A percentile compares a stretch with the other conserved stretches of the same genome.
These are phyloP conservation scores for Drosophila incognita DNA, from an alignment of 2,888 invertebrate genomes.

Conservation along the genomic window DNA sequence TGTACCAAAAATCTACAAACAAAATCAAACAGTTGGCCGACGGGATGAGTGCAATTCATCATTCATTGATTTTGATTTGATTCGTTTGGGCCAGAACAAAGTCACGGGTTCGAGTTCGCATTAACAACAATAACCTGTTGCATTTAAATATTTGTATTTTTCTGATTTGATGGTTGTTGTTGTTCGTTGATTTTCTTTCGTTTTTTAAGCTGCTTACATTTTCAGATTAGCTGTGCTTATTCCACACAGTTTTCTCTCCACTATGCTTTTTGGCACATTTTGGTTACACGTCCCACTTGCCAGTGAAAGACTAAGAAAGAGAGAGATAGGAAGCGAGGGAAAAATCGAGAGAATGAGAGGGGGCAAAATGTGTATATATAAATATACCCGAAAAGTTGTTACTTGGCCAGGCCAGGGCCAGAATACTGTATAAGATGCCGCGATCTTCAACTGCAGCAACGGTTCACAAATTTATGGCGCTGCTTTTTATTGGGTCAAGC, in stretches of 20 bases:
- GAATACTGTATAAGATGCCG: slow-evolving; percentile 47
- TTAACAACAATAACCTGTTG: slow-evolving; percentile 57
- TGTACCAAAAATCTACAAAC: slow-evolving; percentile 40
- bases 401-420: slow-evolving; percentile 46
- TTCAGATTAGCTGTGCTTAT: slow-evolving; percentile 70
- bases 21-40: slow-evolving; percentile 36
- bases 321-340: neutral
- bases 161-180: neutral
- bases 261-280: slow-evolving; percentile 72
- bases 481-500: slow-evolving; percentile 73
- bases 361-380: slow-evolving; percentile 27
- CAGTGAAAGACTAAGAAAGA: slow-evolving; percentile 27
- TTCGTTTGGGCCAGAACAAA: slow-evolving; percentile 19
- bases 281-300: slow-evolving; percentile 73
- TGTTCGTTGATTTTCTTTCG: slow-evolving; percentile 6
- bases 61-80: slow-evolving; percentile 32
- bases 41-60: slow-evolving; percentile 56
- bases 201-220: slow-evolving; percentile 64
- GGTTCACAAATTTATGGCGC: slow-evolving; percentile 66
- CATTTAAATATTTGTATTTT: slow-evolving; percentile 27
- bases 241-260: slow-evolving; percentile 41
- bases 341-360: neutral
- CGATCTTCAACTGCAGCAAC: slow-evolving; percentile 27
- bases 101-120: slow-evolving; percentile 22
- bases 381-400: slow-evolving; percentile 51